phyloP scores from a whole-genome alignment of 2,888 invertebrate genomes.

The Caenorhabditis sp. region DNA sequence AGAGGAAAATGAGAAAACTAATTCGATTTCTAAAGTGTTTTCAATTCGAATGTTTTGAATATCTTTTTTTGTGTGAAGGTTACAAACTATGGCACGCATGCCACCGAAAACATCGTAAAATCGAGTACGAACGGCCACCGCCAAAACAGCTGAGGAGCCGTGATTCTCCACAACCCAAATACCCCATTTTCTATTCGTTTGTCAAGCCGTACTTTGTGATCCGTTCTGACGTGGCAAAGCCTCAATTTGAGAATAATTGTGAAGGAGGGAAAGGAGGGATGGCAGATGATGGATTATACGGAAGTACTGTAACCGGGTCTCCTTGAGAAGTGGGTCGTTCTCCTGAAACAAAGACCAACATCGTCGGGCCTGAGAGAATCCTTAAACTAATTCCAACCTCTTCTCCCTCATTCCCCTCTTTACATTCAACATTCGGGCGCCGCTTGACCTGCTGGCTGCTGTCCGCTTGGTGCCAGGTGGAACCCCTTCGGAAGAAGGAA shows the following conservation, averaged over 20 bases:
- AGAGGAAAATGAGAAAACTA: background rate
- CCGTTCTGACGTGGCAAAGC: background rate
- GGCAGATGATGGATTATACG: too few relatives aligned
- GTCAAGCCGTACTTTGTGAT: too few relatives aligned
- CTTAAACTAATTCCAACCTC: too few relatives aligned
- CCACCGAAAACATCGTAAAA: conserved; percentile 38
- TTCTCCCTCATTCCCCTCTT: background rate
- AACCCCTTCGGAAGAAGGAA: too few relatives aligned
- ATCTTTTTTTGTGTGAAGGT: background rate
- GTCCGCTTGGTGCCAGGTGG: background rate
- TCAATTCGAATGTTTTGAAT: background rate
- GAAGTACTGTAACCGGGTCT: too few relatives aligned
- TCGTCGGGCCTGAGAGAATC: too few relatives aligned
- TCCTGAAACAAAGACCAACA: too few relatives aligned
- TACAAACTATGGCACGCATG: background rate
- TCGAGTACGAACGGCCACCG: conserved; percentile 5
- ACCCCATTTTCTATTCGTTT: background rate
- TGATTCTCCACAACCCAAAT: too few relatives aligned
- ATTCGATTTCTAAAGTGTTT: conserved; percentile 22
- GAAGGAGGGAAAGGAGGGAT: too few relatives aligned
- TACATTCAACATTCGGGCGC: background rate
- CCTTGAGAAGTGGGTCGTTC: too few relatives aligned
- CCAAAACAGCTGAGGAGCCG: background rate
- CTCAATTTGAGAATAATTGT: background rate
- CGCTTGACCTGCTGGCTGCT: background rate